phyloP scores from a whole-genome alignment of 1,140 invertebrate species.

The Conus betulinus region DNA sequence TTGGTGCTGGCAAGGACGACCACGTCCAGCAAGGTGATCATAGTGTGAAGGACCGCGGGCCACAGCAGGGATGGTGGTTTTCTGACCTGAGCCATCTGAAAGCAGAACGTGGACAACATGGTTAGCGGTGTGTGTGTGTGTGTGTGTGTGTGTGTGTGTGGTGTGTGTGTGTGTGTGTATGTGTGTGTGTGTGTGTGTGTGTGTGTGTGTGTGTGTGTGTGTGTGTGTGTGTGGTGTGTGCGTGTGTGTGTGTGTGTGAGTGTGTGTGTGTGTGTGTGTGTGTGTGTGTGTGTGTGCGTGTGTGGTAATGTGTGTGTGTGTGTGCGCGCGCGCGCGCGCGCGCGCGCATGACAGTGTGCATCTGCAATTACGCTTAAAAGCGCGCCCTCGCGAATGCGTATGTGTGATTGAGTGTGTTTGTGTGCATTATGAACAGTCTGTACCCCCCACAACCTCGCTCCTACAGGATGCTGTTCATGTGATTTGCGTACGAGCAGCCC shows the following conservation, averaged over 20 bases:
- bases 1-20: background rate
- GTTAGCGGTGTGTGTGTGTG: background rate
- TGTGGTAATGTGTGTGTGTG: too few relatives aligned
- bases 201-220: too few relatives aligned
- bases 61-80: too few relatives aligned
- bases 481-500: too few relatives aligned
- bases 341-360: slow-evolving; percentile 3
- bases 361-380: background rate
- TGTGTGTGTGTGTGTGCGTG: slow-evolving; percentile 23
- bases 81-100: background rate
- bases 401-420: slow-evolving; percentile 20
- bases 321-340: background rate
- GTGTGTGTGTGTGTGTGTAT: background rate
- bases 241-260: too few relatives aligned
- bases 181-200: background rate
- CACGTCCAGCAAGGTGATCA: too few relatives aligned
- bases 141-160: background rate
- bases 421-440: background rate
- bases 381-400: background rate
- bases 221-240: too few relatives aligned
- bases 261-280: slow-evolving; percentile 11
- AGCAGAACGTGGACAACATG: background rate
- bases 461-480: too few relatives aligned
- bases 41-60: too few relatives aligned
- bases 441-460: background rate